These are phyloP conservation scores for Pteronura brasiliensis DNA, from an alignment of 2,113 vertebrate genomes.

Conservation along the genomic window DNA sequence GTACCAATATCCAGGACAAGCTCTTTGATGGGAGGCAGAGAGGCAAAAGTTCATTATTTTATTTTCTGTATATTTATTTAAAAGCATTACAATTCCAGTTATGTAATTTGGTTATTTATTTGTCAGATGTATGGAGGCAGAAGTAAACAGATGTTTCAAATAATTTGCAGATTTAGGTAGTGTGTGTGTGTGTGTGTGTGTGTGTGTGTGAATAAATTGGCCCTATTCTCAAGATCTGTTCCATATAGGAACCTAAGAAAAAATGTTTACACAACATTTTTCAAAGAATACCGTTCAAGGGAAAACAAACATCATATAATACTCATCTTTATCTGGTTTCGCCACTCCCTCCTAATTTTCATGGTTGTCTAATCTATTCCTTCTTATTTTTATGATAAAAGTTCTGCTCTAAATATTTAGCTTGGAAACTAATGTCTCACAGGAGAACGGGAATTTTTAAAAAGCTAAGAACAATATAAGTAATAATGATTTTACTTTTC, in stretches of 20 bases:
- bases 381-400: not conserved
- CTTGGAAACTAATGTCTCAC: constrained; percentile 23
- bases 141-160: constrained; percentile 26
- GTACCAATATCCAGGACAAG: not conserved
- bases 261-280: not conserved
- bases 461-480: constrained; percentile 32
- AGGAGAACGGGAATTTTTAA: not conserved
- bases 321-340: not conserved
- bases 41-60: not conserved
- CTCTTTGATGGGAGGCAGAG: not conserved
- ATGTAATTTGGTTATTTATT: not conserved
- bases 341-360: not conserved
- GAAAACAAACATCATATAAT: not conserved
- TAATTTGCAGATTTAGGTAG: constrained; percentile 11
- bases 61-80: constrained; percentile 14
- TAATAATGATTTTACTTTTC: constrained; percentile 70
- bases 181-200: not conserved
- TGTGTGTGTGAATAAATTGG: not conserved
- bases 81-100: not conserved
- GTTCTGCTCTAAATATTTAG: not conserved
- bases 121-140: not conserved
- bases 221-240: not conserved
- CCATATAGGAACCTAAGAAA: not conserved
- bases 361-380: not conserved
- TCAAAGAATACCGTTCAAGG: not conserved